phyloP scores from a whole-genome alignment of 2,797 vertebrate species.

The Poecilia velifera region DNA sequence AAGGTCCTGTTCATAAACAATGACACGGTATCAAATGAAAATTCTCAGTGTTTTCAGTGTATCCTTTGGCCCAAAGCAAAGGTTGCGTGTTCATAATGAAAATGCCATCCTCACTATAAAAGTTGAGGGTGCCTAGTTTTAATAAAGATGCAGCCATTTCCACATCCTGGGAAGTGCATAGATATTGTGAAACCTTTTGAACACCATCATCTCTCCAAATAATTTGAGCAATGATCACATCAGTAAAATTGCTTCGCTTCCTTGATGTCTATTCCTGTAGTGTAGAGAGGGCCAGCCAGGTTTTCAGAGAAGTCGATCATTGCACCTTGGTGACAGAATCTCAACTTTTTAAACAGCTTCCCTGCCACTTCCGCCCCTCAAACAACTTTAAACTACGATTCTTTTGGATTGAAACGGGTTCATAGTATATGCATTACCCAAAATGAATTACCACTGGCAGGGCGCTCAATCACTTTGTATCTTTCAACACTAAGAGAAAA shows the following conservation, averaged over 20 bases:
- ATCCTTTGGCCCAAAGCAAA: constrained; percentile 69
- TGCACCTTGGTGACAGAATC: constrained; percentile 67
- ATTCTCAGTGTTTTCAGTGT: constrained; percentile 70
- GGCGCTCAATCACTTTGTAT: constrained; percentile 97
- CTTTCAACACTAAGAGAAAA: constrained; percentile 98
- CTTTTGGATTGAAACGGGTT: constrained; percentile 92
- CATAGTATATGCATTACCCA: constrained; percentile 97
- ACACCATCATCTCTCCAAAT: too few relatives aligned
- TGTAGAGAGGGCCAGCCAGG: constrained; percentile 2
- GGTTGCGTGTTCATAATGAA: constrained; percentile 67
- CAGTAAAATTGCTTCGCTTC: constrained; percentile 29
- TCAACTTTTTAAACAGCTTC: constrained; percentile 49
- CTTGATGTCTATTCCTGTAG: constrained; percentile 14
- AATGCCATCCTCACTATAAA: constrained; percentile 77
- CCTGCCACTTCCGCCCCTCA: constrained; percentile 83
- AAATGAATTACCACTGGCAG: constrained; percentile 99
- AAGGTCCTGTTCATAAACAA: constrained; percentile 10
- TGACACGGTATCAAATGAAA: constrained; percentile 52
- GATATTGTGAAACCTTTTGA: too few relatives aligned
- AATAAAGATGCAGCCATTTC: constrained; percentile 75
- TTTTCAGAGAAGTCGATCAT: constrained; percentile 14
- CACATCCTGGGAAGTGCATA: constrained; percentile 70
- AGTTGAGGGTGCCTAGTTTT: constrained; percentile 76
- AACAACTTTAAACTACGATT: constrained; percentile 96
- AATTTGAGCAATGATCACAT: neutral